These are phyloP conservation scores for Verasper variegatus DNA, from an alignment of 2,113 vertebrate species.

Conservation along the genomic window DNA sequence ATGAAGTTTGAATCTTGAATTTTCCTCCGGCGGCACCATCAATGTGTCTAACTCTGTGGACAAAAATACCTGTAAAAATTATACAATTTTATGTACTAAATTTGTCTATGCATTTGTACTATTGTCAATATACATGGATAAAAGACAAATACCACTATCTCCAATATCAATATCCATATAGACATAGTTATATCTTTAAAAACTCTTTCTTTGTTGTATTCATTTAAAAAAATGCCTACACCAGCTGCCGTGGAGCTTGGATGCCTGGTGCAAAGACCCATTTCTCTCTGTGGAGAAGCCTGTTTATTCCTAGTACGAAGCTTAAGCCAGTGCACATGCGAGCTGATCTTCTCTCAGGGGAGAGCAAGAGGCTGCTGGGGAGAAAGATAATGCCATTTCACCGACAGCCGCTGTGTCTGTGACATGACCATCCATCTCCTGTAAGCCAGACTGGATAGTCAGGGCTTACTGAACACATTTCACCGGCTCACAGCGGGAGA, in stretches of 20 bases:
- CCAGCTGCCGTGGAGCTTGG: not conserved
- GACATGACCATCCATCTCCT: slow-evolving; percentile 60
- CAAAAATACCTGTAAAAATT: no score
- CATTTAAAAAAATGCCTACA: not conserved
- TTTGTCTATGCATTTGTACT: no score
- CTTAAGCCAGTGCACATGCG: slow-evolving; percentile 44
- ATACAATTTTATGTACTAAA: no score
- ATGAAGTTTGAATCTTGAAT: no score
- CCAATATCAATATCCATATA: no score
- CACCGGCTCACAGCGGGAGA: slow-evolving; percentile 39
- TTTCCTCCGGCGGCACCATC: not conserved
- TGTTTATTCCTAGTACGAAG: slow-evolving; percentile 44
- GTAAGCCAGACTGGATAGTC: slow-evolving; percentile 47
- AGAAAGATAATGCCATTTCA: slow-evolving; percentile 64
- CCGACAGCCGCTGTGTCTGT: slow-evolving; percentile 54
- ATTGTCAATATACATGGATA: no score
- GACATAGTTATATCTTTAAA: no score
- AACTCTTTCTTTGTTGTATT: no score
- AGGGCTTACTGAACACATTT: slow-evolving; percentile 59
- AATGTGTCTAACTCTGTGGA: no score
- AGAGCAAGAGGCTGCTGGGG: slow-evolving; percentile 39
- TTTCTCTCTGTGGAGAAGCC: slow-evolving; percentile 4
- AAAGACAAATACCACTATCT: no score
- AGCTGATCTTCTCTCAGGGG: slow-evolving; percentile 44
- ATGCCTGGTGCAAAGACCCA: not conserved